phyloP scores from a whole-genome alignment of 2,888 invertebrate species.

The Pristionchus entomophagus region DNA sequence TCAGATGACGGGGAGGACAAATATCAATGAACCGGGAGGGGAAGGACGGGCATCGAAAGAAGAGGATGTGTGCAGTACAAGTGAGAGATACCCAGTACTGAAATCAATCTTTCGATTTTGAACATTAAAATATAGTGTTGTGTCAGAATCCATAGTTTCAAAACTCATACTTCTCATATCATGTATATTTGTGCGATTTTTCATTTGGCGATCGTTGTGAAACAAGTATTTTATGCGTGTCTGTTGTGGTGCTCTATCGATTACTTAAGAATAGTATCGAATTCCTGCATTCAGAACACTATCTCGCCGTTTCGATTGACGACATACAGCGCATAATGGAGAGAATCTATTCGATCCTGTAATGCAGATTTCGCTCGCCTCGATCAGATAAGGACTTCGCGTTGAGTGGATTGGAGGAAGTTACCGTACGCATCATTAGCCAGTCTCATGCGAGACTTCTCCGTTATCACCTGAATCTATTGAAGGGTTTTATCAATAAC shows the following conservation, averaged over 20 bases:
- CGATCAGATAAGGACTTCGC: slow-evolving; percentile 44
- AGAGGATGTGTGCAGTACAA: slow-evolving; percentile 21
- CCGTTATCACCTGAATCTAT: slow-evolving; percentile 46
- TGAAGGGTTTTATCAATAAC: not conserved
- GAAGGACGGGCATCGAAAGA: slow-evolving; percentile 6
- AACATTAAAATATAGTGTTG: no score
- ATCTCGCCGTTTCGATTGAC: no score
- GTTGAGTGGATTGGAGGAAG: slow-evolving; percentile 28
- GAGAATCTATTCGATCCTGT: not conserved
- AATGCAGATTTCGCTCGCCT: not conserved
- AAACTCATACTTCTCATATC: no score
- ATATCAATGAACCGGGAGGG: not conserved
- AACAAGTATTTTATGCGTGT: no score
- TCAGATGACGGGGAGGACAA: slow-evolving; percentile 14
- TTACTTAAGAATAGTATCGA: no score
- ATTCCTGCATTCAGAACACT: no score
- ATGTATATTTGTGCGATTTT: no score
- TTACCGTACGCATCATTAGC: slow-evolving; percentile 44
- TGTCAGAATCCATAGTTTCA: no score
- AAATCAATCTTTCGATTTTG: not conserved
- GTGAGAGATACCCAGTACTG: slow-evolving; percentile 25
- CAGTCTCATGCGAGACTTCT: slow-evolving; percentile 22
- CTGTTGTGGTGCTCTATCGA: no score
- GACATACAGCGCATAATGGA: no score
- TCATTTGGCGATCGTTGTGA: no score